Evolutionary conservation across 2,888 invertebrate species (phyloP), one percentile per base, ranked within the genome.

Genomic region (Melipona bicolor): DNA sequence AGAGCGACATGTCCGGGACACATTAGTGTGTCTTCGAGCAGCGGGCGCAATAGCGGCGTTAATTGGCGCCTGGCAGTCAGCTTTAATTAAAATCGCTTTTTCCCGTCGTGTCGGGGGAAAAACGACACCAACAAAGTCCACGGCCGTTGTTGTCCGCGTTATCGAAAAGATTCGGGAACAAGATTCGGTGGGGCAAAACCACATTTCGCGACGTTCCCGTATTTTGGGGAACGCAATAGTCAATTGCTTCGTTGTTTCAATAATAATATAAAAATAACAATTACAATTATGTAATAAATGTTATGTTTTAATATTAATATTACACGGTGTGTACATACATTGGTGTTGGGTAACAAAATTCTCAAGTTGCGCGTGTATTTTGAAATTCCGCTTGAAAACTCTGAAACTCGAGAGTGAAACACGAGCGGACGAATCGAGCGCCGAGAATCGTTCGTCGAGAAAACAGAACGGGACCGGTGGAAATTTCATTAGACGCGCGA

Each of bases 51-150:
- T 67, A 56, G 32, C 49, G 17, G 49, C 62, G 75, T 83, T 85
- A 85, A 83, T 85, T 83, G 77, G 75, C 65, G 67, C 49, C 32
- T 73, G 74, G 74, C 80, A 77, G 78, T 85, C 85, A 67, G 69
- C 68, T 85, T 83, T 78, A 80, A 85, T 85, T 85, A 83, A 83
- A 83, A 83, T 71, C 54, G 71, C 62, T 69, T 76, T 80, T 68
- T 62, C 4, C 68, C 76, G 67, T 61, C 52, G 68, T 72, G 24
- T 11, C 32, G 5, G 11, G 36, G 11, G 21, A n/a, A 56, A 64
- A 79, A 69, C 62, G 62, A 43, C 9, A n/a, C n/a, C n/a, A 21
- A 13, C 15, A 27, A 19, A 52, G 50, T 17, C 5, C 24, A 19
- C 21, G 59, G 52, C 24, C n/a, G n/a, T n/a, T 24, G 21, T 24